Conservation (phyloP, 2,888 invertebrate genomes). For the Tanypteryx hageni region DNA sequence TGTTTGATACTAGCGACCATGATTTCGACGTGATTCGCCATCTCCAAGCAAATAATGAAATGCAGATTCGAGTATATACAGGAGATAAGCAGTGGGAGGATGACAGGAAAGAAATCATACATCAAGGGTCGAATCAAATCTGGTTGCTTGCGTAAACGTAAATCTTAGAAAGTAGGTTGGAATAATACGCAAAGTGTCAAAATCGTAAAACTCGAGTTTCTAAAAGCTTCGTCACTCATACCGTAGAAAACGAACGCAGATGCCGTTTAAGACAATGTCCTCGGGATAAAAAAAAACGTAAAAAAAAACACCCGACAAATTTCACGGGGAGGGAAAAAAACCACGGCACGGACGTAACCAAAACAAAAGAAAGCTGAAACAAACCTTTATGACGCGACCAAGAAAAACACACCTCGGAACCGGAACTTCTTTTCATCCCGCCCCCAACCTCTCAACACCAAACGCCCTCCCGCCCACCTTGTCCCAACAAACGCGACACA, state of each 20-base stretch:
- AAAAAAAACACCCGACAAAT: background rate
- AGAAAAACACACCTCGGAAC: constrained; percentile 58
- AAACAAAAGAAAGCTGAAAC: constrained; percentile 37
- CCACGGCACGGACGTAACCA: constrained; percentile 1
- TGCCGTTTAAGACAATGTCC: background rate
- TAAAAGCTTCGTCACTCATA: no score
- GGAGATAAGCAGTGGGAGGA: no score
- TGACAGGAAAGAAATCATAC: no score
- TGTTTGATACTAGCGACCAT: no score
- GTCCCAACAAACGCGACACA: background rate
- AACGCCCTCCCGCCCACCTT: background rate
- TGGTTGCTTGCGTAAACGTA: background rate
- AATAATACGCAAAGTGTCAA: constrained; percentile 7
- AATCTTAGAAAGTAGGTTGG: background rate
- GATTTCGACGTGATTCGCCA: no score
- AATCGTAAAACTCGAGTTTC: background rate
- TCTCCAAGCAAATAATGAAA: no score
- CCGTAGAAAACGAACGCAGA: background rate
- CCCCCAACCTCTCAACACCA: background rate
- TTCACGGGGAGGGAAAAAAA: background rate
- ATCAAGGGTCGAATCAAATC: no score
- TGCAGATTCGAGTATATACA: no score
- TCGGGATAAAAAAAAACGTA: background rate
- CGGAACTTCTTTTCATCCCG: constrained; percentile 31
- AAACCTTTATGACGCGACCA: constrained; percentile 39